These are phyloP conservation scores for Oenanthe melanoleuca DNA, from an alignment of 2,113 vertebrate genomes.

Conservation along the genomic window DNA sequence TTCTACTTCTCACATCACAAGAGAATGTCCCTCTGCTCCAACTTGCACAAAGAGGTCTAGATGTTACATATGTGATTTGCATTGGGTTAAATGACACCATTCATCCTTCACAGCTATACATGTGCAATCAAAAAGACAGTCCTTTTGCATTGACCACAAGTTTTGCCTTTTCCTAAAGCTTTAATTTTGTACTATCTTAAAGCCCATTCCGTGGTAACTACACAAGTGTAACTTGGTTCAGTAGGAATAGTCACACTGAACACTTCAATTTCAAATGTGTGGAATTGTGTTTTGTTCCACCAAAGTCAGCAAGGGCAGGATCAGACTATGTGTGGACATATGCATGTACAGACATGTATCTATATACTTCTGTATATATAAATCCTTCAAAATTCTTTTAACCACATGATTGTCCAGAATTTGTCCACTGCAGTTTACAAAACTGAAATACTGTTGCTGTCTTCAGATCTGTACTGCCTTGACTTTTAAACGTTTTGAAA, in stretches of 20 bases:
- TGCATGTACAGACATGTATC: not conserved
- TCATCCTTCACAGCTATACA: not conserved
- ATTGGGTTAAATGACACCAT: not conserved
- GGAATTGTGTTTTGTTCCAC: not conserved
- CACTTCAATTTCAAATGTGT: not conserved
- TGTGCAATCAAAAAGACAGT: not conserved
- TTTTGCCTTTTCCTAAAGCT: not conserved
- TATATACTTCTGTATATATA: not conserved
- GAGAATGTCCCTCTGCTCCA: not conserved
- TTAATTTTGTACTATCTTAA: not conserved
- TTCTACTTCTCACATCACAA: not conserved
- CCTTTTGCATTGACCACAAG: fast-evolving
- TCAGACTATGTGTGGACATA: not conserved
- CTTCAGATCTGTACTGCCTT: not conserved
- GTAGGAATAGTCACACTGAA: not conserved
- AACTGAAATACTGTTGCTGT: not conserved
- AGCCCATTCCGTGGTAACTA: not conserved
- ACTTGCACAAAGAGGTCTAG: not conserved
- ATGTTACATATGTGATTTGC: not conserved
- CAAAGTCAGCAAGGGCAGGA: not conserved
- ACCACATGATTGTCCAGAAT: not conserved
- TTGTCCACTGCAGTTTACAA: not conserved
- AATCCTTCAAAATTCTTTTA: not conserved
- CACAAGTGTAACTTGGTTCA: not conserved
- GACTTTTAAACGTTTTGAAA: not conserved